Conservation (phyloP, 2,113 vertebrate species). For the Axis porcinus region DNA sequence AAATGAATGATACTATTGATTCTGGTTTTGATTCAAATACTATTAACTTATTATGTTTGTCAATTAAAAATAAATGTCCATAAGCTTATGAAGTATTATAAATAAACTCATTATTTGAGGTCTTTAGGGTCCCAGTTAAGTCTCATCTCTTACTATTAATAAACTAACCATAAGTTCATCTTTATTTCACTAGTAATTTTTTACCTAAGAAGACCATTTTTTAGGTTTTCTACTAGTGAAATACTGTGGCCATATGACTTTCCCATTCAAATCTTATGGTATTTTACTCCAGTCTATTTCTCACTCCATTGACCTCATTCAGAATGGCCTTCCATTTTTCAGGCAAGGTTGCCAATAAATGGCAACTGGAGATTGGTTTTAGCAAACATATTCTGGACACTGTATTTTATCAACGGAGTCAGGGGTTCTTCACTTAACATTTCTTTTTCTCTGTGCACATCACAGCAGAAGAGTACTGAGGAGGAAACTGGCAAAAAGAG, state of each 20-base stretch:
- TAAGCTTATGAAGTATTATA: background rate
- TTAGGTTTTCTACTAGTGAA: background rate
- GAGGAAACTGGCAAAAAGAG: background rate
- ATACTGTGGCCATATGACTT: background rate
- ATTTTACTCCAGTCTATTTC: background rate
- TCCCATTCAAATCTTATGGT: background rate
- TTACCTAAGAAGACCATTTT: background rate
- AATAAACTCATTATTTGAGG: background rate
- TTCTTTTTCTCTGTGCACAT: background rate
- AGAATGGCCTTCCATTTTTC: background rate
- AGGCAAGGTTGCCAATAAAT: background rate
- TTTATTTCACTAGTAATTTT: conserved; percentile 25
- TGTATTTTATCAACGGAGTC: background rate
- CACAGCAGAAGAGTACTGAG: background rate
- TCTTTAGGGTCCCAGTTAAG: background rate
- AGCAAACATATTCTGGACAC: background rate
- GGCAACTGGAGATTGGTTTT: background rate
- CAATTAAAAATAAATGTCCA: background rate
- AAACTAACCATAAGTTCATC: background rate
- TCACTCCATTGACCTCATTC: background rate
- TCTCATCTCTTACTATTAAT: background rate
- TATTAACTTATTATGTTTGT: background rate
- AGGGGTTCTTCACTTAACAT: background rate
- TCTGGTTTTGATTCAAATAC: background rate
- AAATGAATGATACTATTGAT: background rate